Percentiles rank a stretch among this genome's conserved stretches.
Conservation (phyloP, 2,888 invertebrate species). For the Silvanus unidentatus region DNA sequence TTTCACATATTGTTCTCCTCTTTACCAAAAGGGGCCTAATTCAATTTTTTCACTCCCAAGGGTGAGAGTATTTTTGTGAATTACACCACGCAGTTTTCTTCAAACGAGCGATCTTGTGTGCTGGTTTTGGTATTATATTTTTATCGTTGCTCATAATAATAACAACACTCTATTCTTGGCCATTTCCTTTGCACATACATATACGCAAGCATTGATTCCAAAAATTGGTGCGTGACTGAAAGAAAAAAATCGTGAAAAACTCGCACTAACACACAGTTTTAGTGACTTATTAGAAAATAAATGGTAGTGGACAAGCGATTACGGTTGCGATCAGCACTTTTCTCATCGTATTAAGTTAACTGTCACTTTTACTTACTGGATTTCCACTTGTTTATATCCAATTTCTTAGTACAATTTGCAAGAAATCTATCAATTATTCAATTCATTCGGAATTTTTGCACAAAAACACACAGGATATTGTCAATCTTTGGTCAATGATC, state of each 20-base stretch:
- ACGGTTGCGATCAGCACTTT: conserved; percentile 41
- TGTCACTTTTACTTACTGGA: conserved; percentile 28
- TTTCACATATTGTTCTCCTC: conserved; percentile 23
- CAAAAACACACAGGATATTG: conserved; percentile 20
- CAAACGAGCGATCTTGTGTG: too few species aligned
- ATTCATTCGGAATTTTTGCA: too few species aligned
- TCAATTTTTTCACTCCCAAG: conserved; percentile 25
- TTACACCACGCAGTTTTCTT: too few species aligned
- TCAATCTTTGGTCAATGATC: conserved; percentile 9
- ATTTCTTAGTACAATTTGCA: conserved; percentile 14
- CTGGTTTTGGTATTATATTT: too few species aligned
- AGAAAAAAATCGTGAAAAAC: neutral
- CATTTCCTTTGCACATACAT: too few species aligned
- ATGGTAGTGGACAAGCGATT: conserved; percentile 44
- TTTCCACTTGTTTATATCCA: conserved; percentile 14
- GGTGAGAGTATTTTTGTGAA: conserved; percentile 1
- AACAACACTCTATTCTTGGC: too few species aligned
- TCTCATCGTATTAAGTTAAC: conserved; percentile 39
- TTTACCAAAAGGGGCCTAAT: conserved; percentile 27
- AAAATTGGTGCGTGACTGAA: too few species aligned
- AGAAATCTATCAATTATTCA: neutral
- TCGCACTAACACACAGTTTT: too few species aligned
- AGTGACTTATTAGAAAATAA: conserved; percentile 43
- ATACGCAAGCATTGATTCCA: too few species aligned
- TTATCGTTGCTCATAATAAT: too few species aligned